Base-by-base conservation (phyloP, 2,888 invertebrate species). In the Caenorhabditis becei region DNA sequence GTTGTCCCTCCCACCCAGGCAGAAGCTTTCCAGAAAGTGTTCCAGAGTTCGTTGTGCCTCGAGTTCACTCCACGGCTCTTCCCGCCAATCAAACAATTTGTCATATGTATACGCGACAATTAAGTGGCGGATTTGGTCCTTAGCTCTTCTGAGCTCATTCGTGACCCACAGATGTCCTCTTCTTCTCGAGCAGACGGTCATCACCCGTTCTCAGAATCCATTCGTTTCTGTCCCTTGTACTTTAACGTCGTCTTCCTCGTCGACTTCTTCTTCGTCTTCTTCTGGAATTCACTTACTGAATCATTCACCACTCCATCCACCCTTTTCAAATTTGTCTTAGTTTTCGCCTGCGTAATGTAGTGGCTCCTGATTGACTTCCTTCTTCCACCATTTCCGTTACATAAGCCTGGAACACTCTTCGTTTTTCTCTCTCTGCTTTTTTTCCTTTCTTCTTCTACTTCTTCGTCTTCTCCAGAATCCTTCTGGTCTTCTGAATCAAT, bases 271-370 rank as follows among this genome's bases (percentile, higher is more conserved):
- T 71, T 63, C 23, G 69, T 18, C 51, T 7, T 53, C 62, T 51
- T 62, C 74, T 74, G 49, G 71, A 74, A 65, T 74, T 74, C 65
- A 59, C 74, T 66, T 74, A 65, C 74, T 74, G 74, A 74, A 74
- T 74, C 74, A 74, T 74, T 74, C 65, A 74, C 35, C 63, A 66
- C 72, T n/a, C n/a, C n/a, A n/a, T 72, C 69, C 47, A 18, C 54
- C 49, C 28, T 32, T 56, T 20, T 23, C 44, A 24, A 35, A 26
- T 62, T 56, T 56, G 35, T 56, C 58, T 54, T 63, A 44, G 44
- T 61, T 23, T 59, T 71, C 32, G 54, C 54, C 65, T 37, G 59
- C 75, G 44, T 75, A 75, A 66, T 75, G 75, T 66, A 75, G 66
- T 75, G 56, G 75, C 53, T 66, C 49, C 66, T 75, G 75, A 66